These are phyloP conservation scores for Andrena marginata DNA, from an alignment of 2,888 invertebrate genomes.

Conservation along the genomic window DNA sequence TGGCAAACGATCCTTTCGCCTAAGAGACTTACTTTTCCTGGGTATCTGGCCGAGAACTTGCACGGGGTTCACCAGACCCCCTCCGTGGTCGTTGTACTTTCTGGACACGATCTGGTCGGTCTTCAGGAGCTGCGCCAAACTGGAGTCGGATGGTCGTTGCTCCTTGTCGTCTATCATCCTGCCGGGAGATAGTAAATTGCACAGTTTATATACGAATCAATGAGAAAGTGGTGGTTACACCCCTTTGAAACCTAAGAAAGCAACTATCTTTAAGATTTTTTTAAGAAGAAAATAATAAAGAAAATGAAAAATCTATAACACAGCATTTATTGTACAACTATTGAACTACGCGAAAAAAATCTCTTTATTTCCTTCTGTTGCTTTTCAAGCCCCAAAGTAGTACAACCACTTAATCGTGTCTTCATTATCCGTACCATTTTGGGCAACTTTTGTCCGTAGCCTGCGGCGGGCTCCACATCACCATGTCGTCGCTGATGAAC, in stretches of 20 bases:
- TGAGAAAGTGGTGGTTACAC: no score
- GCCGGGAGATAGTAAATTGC: background rate
- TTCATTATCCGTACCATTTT: constrained; percentile 56
- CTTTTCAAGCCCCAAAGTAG: no score
- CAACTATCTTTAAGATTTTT: no score
- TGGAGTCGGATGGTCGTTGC: constrained; percentile 79
- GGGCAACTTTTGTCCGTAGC: constrained; percentile 86
- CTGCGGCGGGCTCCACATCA: constrained; percentile 92
- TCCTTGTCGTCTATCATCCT: constrained; percentile 67
- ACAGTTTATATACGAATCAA: no score
- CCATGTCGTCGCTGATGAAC: constrained; percentile 88
- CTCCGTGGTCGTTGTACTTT: constrained; percentile 84
- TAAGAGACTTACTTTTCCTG: constrained; percentile 75
- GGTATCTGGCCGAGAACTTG: constrained; percentile 81
- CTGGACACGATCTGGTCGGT: constrained; percentile 82
- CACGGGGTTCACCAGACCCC: constrained; percentile 83
- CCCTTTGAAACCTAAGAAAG: no score
- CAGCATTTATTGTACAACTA: no score
- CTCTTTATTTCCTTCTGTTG: no score
- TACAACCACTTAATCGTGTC: no score
- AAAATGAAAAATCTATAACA: no score
- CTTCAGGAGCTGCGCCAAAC: constrained; percentile 86
- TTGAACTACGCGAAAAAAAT: no score
- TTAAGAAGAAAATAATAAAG: no score
- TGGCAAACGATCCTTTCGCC: no score